phyloP scores from a whole-genome alignment of 2,797 vertebrate genomes.

The Pelobates cultripes region DNA sequence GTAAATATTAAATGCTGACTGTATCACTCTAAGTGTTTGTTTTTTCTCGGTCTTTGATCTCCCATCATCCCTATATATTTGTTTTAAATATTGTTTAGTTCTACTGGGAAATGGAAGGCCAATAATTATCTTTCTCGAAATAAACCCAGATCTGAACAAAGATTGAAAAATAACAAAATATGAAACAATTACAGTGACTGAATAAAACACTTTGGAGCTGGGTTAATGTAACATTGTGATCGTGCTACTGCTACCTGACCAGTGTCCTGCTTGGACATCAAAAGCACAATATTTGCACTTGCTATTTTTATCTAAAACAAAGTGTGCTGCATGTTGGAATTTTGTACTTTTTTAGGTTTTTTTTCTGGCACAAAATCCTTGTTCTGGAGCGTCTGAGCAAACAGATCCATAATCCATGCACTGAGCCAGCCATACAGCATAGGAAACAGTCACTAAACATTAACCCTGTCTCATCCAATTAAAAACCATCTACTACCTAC shows the following conservation, averaged over 20 bases:
- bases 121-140: too few species aligned
- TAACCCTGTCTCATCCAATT: background rate
- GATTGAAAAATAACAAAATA: too few species aligned
- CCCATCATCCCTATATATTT: too few species aligned
- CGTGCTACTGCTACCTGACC: background rate
- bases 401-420: slow-evolving; percentile 1
- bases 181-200: too few species aligned
- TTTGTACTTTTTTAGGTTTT: slow-evolving; percentile 9
- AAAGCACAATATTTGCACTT: slow-evolving; percentile 46
- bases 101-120: too few species aligned
- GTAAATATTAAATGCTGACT: too few species aligned
- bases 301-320: slow-evolving; percentile 55
- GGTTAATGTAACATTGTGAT: too few species aligned
- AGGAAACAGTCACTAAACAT: background rate
- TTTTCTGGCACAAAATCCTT: slow-evolving; percentile 36
- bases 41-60: too few species aligned
- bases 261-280: background rate
- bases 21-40: too few species aligned
- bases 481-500: background rate
- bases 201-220: too few species aligned
- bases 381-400: slow-evolving; percentile 34
- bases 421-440: background rate
- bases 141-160: too few species aligned
- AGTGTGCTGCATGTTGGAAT: slow-evolving; percentile 38
- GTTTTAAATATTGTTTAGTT: too few species aligned